Conservation (phyloP, 2,797 vertebrate genomes). For the Dendrocincla tyrannina region DNA sequence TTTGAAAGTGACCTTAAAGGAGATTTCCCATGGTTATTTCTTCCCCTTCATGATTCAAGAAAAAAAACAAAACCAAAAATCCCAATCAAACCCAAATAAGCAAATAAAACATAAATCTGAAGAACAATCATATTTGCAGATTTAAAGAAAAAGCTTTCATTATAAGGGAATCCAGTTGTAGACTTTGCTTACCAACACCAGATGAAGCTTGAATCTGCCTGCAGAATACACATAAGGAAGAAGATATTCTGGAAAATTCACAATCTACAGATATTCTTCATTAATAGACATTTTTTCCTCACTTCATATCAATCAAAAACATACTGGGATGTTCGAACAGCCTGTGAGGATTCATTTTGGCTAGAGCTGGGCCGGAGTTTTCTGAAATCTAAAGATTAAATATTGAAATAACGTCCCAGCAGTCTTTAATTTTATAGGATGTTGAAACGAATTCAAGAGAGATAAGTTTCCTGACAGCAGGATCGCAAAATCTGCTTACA, state of each 20-base stretch:
- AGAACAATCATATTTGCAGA: not conserved
- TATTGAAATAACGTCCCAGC: slow-evolving; percentile 13
- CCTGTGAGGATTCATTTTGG: not conserved
- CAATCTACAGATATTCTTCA: not conserved
- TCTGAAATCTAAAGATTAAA: not conserved
- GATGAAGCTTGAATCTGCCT: not conserved
- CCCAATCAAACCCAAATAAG: not conserved
- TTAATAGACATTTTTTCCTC: not conserved
- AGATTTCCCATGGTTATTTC: not conserved
- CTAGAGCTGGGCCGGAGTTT: not conserved
- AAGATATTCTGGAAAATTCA: not conserved
- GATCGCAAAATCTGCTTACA: not conserved
- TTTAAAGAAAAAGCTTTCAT: not conserved
- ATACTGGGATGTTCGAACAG: not conserved
- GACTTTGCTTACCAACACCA: not conserved
- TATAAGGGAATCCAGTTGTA: not conserved
- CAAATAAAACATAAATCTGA: not conserved
- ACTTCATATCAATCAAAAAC: not conserved
- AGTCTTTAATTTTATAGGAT: not conserved
- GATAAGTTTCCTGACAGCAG: not conserved
- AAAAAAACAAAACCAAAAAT: not conserved
- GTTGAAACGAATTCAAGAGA: not conserved
- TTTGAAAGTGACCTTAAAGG: not conserved
- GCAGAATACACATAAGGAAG: not conserved
- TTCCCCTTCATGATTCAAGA: not conserved